These are phyloP conservation scores for Pseudolaguvia tuberculata DNA, from an alignment of 2,113 vertebrate genomes.

Conservation along the genomic window DNA sequence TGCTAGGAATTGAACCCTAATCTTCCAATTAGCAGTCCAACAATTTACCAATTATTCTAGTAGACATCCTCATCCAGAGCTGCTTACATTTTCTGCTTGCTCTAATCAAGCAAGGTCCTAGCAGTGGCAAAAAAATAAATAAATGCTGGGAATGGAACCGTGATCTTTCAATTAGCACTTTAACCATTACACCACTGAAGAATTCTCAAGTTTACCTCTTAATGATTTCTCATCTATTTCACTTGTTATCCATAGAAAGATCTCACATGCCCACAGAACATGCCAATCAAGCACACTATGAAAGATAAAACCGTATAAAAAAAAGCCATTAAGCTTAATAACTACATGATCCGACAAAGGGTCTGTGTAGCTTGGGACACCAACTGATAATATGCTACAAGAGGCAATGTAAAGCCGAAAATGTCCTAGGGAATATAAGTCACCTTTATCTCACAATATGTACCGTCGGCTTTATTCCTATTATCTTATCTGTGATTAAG, in stretches of 20 bases:
- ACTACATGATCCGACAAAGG: neutral
- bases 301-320: constrained; percentile 15
- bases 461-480: neutral
- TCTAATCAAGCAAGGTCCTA: too few relatives aligned
- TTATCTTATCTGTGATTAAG: constrained; percentile 4
- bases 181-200: too few relatives aligned
- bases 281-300: constrained; percentile 28
- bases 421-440: constrained; percentile 25
- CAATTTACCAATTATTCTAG: too few relatives aligned
- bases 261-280: neutral
- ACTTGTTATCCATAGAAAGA: neutral
- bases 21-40: too few relatives aligned
- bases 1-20: too few relatives aligned
- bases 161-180: too few relatives aligned
- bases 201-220: too few relatives aligned
- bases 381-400: neutral
- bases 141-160: too few relatives aligned
- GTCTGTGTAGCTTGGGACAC: constrained; percentile 12
- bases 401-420: neutral
- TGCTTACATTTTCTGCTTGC: too few relatives aligned
- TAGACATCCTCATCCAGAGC: too few relatives aligned
- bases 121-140: too few relatives aligned
- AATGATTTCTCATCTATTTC: too few relatives aligned
- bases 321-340: constrained; percentile 30
- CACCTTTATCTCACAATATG: constrained; percentile 24